phyloP scores from a whole-genome alignment of 2,888 invertebrate species.

The Cosmia trapezina region DNA sequence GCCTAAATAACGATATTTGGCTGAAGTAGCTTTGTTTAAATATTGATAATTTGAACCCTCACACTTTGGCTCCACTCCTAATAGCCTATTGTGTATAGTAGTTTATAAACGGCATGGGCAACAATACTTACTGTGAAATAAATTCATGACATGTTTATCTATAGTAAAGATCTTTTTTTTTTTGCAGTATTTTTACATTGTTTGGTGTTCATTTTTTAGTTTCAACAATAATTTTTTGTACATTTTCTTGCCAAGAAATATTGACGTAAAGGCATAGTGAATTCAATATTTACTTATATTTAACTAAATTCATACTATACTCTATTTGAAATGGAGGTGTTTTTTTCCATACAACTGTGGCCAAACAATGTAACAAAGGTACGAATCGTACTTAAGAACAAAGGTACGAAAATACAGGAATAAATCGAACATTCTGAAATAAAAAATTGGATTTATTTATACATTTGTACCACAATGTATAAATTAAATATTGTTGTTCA shows the following conservation, averaged over 20 bases:
- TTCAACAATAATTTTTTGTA: neutral
- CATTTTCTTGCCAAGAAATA: neutral
- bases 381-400: too few species aligned
- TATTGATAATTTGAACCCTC: constrained; percentile 26
- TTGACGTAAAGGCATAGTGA: neutral
- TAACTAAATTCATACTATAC: too few species aligned
- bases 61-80: constrained; percentile 64
- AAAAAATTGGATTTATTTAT: too few species aligned
- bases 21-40: constrained; percentile 23
- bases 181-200: constrained; percentile 6
- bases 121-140: constrained; percentile 37
- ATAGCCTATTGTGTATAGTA: constrained; percentile 60
- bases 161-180: neutral
- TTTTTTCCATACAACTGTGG: too few species aligned
- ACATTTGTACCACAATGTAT: too few species aligned
- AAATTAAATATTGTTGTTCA: too few species aligned
- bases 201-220: neutral
- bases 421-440: too few species aligned
- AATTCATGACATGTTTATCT: constrained; percentile 28
- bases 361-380: too few species aligned
- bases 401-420: too few species aligned
- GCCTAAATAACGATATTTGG: constrained; percentile 3
- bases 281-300: neutral
- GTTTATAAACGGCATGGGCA: constrained; percentile 49
- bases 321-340: too few species aligned